Conservation (phyloP, 2,888 invertebrate genomes). For the Prostheceraeus crozeri region DNA sequence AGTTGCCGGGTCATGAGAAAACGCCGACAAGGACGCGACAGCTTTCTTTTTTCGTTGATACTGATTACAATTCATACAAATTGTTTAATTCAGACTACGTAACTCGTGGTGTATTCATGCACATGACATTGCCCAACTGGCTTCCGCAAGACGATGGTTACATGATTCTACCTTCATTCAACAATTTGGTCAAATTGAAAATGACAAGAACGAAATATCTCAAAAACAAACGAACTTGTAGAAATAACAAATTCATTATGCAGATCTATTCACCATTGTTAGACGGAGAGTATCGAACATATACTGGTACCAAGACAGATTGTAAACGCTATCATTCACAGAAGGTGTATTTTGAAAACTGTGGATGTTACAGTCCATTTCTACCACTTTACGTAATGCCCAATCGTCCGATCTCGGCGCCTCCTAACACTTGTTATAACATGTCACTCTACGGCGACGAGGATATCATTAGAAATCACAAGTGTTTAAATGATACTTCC, state of each 20-base stretch:
- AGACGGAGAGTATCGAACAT: neutral
- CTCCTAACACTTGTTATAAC: slow-evolving; percentile 26
- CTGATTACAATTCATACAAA: slow-evolving; percentile 22
- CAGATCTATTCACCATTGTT: slow-evolving; percentile 15
- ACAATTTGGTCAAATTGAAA: neutral
- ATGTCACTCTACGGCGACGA: slow-evolving; percentile 19
- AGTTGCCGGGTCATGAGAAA: no score
- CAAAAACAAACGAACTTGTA: slow-evolving; percentile 13
- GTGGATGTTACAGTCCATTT: slow-evolving; percentile 33
- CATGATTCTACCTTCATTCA: slow-evolving; percentile 26
- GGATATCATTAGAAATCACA: slow-evolving; percentile 17
- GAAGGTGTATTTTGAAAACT: slow-evolving; percentile 23
- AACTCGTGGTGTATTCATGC: slow-evolving; percentile 1
- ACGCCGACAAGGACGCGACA: no score
- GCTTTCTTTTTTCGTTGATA: slow-evolving; percentile 16
- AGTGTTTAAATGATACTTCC: no score
- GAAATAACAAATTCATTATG: slow-evolving; percentile 16
- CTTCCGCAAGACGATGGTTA: slow-evolving; percentile 17
- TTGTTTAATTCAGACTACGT: slow-evolving; percentile 29
- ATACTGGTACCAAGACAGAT: slow-evolving; percentile 21
- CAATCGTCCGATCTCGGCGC: neutral
- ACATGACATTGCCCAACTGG: slow-evolving; percentile 14
- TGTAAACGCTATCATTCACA: slow-evolving; percentile 29
- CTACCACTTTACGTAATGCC: slow-evolving; percentile 30
- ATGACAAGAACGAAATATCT: slow-evolving; percentile 1